These are phyloP conservation scores for Lasius platythorax DNA, from an alignment of 2,888 invertebrate genomes.

Conservation along the genomic window DNA sequence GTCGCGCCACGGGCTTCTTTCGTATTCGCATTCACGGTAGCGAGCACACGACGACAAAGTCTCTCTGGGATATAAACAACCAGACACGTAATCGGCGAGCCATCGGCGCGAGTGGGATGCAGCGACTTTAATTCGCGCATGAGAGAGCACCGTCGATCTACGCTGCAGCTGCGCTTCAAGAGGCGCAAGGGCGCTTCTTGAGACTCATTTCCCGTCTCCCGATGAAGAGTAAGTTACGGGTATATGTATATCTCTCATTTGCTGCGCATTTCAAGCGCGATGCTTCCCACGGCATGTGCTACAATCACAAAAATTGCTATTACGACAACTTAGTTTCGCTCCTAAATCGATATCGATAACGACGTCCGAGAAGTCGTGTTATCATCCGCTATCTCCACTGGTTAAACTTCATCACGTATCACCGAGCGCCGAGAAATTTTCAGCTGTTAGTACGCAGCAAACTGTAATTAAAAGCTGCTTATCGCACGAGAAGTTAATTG, in stretches of 20 bases:
- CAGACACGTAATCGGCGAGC: constrained; percentile 27
- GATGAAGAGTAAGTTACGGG: constrained; percentile 21
- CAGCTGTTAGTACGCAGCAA: not conserved
- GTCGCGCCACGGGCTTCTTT: not conserved
- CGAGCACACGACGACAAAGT: constrained; percentile 1
- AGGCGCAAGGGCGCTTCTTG: constrained; percentile 19
- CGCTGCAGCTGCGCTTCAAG: constrained; percentile 3
- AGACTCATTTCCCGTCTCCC: constrained; percentile 14
- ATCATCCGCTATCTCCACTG: not conserved
- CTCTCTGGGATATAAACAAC: constrained; percentile 12
- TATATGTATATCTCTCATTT: not conserved
- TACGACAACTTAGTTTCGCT: not conserved
- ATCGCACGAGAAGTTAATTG: not conserved
- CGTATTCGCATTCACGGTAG: constrained; percentile 1
- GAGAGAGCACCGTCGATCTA: constrained; percentile 25
- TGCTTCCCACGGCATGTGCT: not conserved
- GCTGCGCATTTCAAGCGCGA: not conserved
- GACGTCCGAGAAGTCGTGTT: not conserved
- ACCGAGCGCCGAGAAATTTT: not conserved
- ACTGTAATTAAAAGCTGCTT: constrained; percentile 3
- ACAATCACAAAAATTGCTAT: not conserved
- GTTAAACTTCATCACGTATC: not conserved
- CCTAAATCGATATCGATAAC: not conserved
- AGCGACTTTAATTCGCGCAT: constrained; percentile 30
- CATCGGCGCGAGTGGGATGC: constrained; percentile 32